Evolutionary conservation across 2,797 vertebrate genomes (phyloP).

Genomic region (Caiman crocodilus): DNA sequence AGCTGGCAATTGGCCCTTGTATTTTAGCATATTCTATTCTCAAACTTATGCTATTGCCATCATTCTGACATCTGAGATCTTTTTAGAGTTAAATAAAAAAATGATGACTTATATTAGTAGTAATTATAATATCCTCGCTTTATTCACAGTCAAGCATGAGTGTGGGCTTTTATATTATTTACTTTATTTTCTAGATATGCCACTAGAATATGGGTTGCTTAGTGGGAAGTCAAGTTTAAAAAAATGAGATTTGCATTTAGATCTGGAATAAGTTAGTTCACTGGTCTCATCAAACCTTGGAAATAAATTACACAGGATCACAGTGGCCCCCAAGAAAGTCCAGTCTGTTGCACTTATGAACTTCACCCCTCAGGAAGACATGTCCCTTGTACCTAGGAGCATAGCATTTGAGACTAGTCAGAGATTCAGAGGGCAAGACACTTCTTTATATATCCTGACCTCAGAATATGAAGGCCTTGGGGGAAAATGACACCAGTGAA

Average conservation of each 20-base stretch:
- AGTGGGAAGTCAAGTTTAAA: rapidly evolving
- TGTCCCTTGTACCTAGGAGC: not conserved
- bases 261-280: not conserved
- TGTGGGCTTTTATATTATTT: not conserved
- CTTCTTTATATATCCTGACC: not conserved
- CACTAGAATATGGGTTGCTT: not conserved
- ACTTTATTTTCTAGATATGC: not conserved
- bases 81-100: not conserved
- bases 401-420: not conserved
- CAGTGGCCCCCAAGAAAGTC: not conserved
- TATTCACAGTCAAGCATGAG: not conserved
- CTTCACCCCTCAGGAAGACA: not conserved
- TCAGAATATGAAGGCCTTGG: not conserved
- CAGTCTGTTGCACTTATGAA: not conserved
- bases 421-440: not conserved
- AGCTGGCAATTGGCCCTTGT: not conserved
- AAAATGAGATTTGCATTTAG: not conserved
- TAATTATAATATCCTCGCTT: not conserved
- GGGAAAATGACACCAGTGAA: not conserved
- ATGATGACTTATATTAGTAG: not conserved
- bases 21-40: not conserved
- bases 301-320: not conserved
- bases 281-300: not conserved
- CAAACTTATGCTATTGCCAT: not conserved
- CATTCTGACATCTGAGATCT: not conserved